These are phyloP conservation scores for Thalassarche chlororhynchos DNA, from an alignment of 2,113 vertebrate species.

Conservation along the genomic window DNA sequence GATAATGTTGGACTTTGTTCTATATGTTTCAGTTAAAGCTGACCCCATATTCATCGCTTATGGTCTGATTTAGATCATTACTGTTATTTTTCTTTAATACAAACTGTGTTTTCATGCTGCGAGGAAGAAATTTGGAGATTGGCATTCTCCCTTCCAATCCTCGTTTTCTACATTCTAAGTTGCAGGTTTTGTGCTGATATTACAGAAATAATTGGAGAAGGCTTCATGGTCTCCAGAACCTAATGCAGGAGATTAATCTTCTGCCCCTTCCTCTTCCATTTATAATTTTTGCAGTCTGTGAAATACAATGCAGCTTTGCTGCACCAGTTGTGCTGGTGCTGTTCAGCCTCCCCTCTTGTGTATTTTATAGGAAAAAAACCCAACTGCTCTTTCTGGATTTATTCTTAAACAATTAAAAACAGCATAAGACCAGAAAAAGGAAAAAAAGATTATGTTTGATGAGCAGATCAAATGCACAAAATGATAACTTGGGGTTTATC, in stretches of 20 bases:
- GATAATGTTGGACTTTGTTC: neutral
- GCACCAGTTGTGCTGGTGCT: neutral
- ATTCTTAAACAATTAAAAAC: neutral
- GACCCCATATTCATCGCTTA: neutral
- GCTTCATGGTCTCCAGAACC: neutral
- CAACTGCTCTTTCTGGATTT: neutral
- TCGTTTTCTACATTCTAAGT: neutral
- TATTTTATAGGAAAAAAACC: neutral
- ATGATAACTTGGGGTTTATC: constrained; percentile 20
- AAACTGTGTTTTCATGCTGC: neutral
- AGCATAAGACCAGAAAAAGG: neutral
- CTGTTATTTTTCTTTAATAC: neutral
- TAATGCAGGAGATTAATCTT: neutral
- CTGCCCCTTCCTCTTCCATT: neutral
- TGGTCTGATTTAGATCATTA: neutral
- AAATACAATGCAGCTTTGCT: neutral
- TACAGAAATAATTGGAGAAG: neutral
- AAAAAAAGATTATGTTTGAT: neutral
- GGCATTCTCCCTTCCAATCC: neutral
- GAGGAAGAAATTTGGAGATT: neutral
- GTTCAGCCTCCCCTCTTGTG: neutral
- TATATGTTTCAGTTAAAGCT: neutral
- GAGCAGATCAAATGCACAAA: constrained; percentile 30
- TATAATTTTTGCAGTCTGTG: neutral
- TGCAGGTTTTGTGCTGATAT: neutral